Evolutionary conservation across 2,888 invertebrate genomes (phyloP).

Genomic region (Prosopocoilus inquinatus): DNA sequence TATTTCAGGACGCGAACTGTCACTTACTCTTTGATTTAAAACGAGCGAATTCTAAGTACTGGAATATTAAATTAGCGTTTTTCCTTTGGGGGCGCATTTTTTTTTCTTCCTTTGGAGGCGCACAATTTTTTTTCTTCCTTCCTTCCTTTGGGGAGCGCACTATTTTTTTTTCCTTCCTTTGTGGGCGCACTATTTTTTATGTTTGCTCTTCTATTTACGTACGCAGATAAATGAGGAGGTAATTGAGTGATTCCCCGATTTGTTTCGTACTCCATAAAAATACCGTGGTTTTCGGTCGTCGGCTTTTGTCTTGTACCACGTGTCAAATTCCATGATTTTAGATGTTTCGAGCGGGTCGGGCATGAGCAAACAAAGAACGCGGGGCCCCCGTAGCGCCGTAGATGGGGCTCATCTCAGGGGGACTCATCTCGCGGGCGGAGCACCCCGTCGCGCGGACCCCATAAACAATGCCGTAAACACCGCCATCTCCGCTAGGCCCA

Average conservation of each 20-base stretch:
- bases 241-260: too few species aligned
- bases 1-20: background rate
- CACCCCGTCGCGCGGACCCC: conserved; percentile 36
- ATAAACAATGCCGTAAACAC: conserved; percentile 48
- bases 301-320: conserved; percentile 22
- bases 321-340: conserved; percentile 31
- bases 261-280: conserved; percentile 10
- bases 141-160: conserved; percentile 1
- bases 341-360: conserved; percentile 30
- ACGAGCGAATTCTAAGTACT: too few species aligned
- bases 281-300: conserved; percentile 9
- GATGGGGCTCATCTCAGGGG: conserved; percentile 32
- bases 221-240: too few species aligned
- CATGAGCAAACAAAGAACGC: conserved; percentile 32
- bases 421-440: conserved; percentile 33
- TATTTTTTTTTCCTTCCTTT: conserved; percentile 2
- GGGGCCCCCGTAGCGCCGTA: conserved; percentile 27
- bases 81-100: background rate
- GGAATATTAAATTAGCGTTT: too few species aligned
- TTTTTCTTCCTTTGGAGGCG: conserved; percentile 4
- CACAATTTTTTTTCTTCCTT: too few species aligned
- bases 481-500: conserved; percentile 34
- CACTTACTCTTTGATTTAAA: too few species aligned
- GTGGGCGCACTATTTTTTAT: too few species aligned
- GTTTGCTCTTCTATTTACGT: too few species aligned